Evolutionary conservation across 2,113 vertebrate species (phyloP).

Genomic region (Procavia capensis): DNA sequence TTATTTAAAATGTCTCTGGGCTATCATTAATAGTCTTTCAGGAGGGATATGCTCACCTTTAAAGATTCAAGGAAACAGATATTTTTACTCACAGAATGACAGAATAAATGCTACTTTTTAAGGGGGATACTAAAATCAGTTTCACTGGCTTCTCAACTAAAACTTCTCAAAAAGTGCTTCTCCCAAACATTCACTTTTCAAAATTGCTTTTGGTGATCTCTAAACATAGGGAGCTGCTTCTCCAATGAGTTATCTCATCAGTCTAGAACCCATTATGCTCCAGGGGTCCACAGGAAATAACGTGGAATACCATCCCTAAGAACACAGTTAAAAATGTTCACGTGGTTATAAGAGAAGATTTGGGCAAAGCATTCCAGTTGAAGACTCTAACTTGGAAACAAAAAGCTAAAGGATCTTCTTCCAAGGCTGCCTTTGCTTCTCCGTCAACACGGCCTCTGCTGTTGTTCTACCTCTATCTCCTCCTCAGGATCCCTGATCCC

Average conservation of each 20-base stretch:
- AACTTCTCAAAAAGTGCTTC: neutral
- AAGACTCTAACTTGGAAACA: neutral
- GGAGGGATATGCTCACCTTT: too few relatives aligned
- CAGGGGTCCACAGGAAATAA: neutral
- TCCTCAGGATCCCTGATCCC: too few relatives aligned
- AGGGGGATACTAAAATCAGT: too few relatives aligned
- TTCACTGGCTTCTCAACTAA: neutral
- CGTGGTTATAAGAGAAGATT: neutral
- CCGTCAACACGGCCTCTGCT: fast-evolving
- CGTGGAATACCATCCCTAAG: neutral
- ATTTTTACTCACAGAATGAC: neutral
- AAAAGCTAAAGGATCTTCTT: too few relatives aligned
- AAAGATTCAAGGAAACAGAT: neutral
- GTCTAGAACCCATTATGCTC: neutral
- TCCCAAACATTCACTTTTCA: neutral
- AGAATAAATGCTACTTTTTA: neutral
- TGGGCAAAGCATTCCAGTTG: fast-evolving
- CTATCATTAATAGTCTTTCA: neutral
- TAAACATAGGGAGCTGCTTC: neutral
- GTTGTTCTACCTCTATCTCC: fast-evolving
- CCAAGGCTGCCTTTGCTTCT: neutral
- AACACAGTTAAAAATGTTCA: neutral
- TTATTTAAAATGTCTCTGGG: neutral
- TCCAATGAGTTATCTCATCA: fast-evolving
- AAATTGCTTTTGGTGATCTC: neutral